Evolutionary conservation across 2,888 invertebrate genomes (phyloP).

Genomic region (Hyles lineata): DNA sequence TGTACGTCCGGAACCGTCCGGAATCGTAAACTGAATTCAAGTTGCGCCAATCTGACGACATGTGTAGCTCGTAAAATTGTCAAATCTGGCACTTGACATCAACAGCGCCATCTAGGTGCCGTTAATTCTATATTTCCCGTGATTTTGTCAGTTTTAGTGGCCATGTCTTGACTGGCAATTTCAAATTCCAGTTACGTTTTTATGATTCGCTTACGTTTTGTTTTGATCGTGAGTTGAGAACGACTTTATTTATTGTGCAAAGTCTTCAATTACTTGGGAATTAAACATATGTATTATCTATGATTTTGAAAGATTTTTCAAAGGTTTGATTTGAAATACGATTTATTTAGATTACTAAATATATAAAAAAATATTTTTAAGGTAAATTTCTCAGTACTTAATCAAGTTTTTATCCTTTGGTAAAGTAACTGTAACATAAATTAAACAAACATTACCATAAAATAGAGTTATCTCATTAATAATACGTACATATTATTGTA

Average conservation of each 20-base stretch:
- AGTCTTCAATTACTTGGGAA: not conserved
- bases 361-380: not conserved
- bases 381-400: not conserved
- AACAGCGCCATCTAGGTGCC: conserved; percentile 49
- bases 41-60: conserved; percentile 35
- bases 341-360: not conserved
- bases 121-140: conserved; percentile 51
- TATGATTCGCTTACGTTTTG: conserved; percentile 37
- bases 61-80: conserved; percentile 45
- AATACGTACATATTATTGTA: too few relatives aligned
- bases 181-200: conserved; percentile 52
- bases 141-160: conserved; percentile 53
- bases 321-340: too few relatives aligned
- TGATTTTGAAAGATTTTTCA: not conserved
- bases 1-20: not conserved
- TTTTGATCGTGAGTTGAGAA: conserved; percentile 7
- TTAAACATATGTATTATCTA: not conserved
- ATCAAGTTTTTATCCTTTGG: too few relatives aligned
- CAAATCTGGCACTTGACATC: conserved; percentile 58
- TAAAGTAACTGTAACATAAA: too few relatives aligned
- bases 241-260: not conserved
- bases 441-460: too few relatives aligned
- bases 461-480: too few relatives aligned
- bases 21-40: conserved; percentile 12
- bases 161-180: conserved; percentile 51